Conservation (phyloP, 2,888 invertebrate species). For the Adela reaumurella region DNA sequence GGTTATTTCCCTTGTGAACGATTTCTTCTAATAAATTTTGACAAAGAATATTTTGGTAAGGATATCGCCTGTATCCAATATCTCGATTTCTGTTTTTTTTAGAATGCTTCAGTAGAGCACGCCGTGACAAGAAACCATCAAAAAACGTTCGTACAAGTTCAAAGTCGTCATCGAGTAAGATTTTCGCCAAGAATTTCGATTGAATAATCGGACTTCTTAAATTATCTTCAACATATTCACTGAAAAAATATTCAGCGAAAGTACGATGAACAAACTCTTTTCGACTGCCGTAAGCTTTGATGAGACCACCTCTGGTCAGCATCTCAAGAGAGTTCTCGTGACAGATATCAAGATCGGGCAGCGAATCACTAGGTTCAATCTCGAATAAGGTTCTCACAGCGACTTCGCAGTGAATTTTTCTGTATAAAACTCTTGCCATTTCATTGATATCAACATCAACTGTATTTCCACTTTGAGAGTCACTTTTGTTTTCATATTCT, state of each 20-base stretch:
- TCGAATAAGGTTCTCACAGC: not conserved
- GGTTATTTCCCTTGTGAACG: too few species aligned
- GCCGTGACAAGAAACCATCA: not conserved
- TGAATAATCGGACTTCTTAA: not conserved
- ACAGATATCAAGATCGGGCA: too few species aligned
- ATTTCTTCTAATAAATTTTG: too few species aligned
- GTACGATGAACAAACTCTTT: not conserved
- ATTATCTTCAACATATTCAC: not conserved
- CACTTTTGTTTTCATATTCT: not conserved
- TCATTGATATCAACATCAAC: not conserved
- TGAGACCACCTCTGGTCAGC: not conserved
- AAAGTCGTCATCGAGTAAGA: not conserved
- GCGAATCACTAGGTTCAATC: too few species aligned
- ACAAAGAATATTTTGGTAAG: too few species aligned
- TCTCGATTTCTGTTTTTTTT: too few species aligned
- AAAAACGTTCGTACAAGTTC: not conserved
- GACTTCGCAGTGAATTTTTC: not conserved
- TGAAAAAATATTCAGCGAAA: too few species aligned
- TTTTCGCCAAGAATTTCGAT: not conserved
- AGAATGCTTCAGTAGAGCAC: too few species aligned
- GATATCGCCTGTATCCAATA: too few species aligned
- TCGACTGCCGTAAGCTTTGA: not conserved
- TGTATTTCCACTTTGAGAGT: not conserved
- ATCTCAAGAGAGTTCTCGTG: not conserved
- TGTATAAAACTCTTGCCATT: too few species aligned